A percentile compares a stretch with the other conserved stretches of the same genome.
Evolutionary conservation across 2,113 vertebrate genomes (phyloP).

Genomic region (Philantomba maxwellii): DNA sequence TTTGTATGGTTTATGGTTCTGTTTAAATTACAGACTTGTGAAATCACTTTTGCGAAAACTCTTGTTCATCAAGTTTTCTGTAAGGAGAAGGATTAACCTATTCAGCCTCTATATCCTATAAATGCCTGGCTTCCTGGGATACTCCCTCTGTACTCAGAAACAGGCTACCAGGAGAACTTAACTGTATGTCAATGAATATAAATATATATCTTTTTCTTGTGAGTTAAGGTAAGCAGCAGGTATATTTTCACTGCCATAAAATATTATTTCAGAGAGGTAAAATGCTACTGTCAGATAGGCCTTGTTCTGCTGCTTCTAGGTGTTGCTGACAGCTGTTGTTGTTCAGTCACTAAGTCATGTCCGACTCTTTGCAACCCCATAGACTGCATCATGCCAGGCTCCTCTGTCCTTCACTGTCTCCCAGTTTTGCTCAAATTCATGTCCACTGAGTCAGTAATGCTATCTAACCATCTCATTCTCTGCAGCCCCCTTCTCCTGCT

Average conservation of each 20-base stretch:
- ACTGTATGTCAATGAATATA: not conserved
- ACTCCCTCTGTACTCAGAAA: not conserved
- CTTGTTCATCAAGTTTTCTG: not conserved
- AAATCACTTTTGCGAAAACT: not conserved
- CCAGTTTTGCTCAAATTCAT: not conserved
- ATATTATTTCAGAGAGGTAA: not conserved
- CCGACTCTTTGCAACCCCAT: not conserved
- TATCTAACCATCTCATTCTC: not conserved
- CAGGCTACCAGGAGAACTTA: not conserved
- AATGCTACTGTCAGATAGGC: not conserved
- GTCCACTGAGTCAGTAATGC: not conserved
- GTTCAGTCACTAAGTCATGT: not conserved
- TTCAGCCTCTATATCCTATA: not conserved
- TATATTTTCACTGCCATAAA: not conserved
- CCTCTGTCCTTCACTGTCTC: not conserved
- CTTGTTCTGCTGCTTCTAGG: not conserved
- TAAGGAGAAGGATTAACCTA: not conserved
- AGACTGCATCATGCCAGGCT: not conserved
- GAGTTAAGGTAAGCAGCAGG: not conserved
- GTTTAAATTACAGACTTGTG: not conserved
- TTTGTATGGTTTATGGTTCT: not conserved
- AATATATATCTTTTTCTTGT: not conserved
- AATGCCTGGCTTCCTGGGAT: not conserved
- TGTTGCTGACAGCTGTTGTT: not conserved
- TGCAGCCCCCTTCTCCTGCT: not conserved